Base-by-base conservation (phyloP, 2,888 invertebrate genomes). In the Saturnia japonica region DNA sequence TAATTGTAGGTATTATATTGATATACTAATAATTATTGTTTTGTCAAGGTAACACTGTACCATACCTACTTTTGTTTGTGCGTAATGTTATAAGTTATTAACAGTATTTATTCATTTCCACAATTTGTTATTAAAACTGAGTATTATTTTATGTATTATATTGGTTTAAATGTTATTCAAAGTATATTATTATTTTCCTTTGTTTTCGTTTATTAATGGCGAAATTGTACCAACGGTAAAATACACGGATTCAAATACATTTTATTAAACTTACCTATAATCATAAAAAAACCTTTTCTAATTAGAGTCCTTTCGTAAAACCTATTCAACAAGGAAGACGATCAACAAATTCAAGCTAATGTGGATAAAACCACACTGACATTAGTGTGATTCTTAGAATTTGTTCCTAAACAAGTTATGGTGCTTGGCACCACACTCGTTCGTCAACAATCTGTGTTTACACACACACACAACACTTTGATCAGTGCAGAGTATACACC, bases 341-440 rank as follows among this genome's bases (percentile, higher is more conserved):
- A 78, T 78, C 79, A 81, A 84, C 82, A 84, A 85, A 86, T 82
- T 80, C 82, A 83, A 83, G 79, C 81, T 83, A 82, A 80, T 83
- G 81, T 76, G 76, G 78, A 72, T 79, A 77, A 82, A 80, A 81
- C 81, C 84, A 77, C 84, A 83, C 83, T 83, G 82, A 82, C 84
- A 87, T 87, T 86, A 88, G 84, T 85, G 83, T 84, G 86, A 82
- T 92, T 91, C 91, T 85, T 79, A 88, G 91, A 92, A 92, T 87
- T 88, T 88, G 89, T 90, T 89, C 88, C 86, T 78, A 89, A 91
- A 91, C 91, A 87, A 89, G 91, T 89, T 88, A 86, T 85, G 83
- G 81, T 84, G 86, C 83, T 82, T 75, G 75, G 78, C 76, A 78
- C 82, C 83, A 82, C 82, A 83, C 80, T 78, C 81, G 80, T 79